Percentiles rank a stretch among this genome's conserved stretches.
phyloP scores from a whole-genome alignment of 2,797 vertebrate genomes.

The Ctenochaetus hawaiiensis region DNA sequence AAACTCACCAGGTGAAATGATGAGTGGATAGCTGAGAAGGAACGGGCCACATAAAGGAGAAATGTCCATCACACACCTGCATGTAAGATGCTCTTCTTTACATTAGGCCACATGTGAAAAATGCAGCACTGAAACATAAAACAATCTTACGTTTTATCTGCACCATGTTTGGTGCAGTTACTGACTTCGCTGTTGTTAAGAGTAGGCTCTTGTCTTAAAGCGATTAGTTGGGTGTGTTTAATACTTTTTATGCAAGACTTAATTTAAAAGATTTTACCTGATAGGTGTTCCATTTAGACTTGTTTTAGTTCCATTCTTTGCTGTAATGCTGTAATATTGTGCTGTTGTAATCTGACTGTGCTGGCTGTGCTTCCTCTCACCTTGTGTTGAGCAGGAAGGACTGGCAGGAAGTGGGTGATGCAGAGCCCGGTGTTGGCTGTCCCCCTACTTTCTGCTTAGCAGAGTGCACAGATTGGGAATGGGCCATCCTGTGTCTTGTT shows the following conservation, averaged over 20 bases:
- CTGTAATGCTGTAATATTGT: not conserved
- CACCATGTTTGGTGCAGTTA: not conserved
- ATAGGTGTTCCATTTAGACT: not conserved
- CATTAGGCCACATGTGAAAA: not conserved
- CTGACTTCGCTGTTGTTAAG: constrained; percentile 28
- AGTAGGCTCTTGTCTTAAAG: no score
- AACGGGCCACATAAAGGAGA: constrained; percentile 46
- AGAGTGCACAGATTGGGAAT: not conserved
- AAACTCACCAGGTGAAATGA: constrained; percentile 30
- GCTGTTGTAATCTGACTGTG: not conserved
- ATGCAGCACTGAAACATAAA: no score
- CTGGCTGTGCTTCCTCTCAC: constrained; percentile 14
- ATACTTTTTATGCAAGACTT: not conserved
- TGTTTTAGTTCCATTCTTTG: not conserved
- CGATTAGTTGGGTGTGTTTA: not conserved
- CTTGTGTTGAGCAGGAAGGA: constrained; percentile 28
- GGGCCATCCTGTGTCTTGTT: constrained; percentile 15
- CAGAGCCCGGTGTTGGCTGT: constrained; percentile 20
- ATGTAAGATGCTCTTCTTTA: constrained; percentile 12
- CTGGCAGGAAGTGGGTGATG: constrained; percentile 1
- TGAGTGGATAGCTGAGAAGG: constrained; percentile 33
- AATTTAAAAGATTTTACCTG: not conserved
- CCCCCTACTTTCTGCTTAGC: constrained; percentile 15
- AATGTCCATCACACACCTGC: constrained; percentile 38
- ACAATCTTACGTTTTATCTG: no score